Evolutionary conservation across 2,797 vertebrate genomes (phyloP).

Genomic region (Sebastes vulpes): DNA sequence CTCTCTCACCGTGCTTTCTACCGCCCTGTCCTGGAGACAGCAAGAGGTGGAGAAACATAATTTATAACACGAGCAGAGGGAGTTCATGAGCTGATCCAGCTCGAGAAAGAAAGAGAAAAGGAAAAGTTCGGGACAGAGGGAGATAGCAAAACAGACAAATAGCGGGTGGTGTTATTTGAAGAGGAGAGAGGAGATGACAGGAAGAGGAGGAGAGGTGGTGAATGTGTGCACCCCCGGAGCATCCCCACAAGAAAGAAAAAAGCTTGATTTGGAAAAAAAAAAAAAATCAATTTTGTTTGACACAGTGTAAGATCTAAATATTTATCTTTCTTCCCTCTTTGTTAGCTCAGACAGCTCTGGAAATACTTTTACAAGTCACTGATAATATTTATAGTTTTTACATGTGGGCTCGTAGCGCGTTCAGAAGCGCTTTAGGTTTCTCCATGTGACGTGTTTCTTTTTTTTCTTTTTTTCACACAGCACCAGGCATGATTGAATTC

Average conservation of each 20-base stretch:
- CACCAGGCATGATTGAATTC: conserved; percentile 73
- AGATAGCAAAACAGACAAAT: conserved; percentile 28
- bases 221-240: neutral
- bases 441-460: conserved; percentile 38
- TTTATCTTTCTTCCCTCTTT: conserved; percentile 51
- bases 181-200: neutral
- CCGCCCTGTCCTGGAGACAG: conserved; percentile 18
- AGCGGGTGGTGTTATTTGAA: neutral
- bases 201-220: conserved; percentile 6
- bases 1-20: conserved; percentile 16
- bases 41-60: conserved; percentile 24
- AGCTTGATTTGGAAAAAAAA: conserved; percentile 21
- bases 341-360: conserved; percentile 61
- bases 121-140: neutral
- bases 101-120: neutral
- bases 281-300: conserved; percentile 45
- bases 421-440: conserved; percentile 48
- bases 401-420: conserved; percentile 49
- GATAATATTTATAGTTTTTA: conserved; percentile 71
- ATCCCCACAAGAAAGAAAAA: conserved; percentile 22
- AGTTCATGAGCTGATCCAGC: conserved; percentile 17
- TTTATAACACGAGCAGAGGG: conserved; percentile 20
- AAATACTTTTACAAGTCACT: conserved; percentile 61
- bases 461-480: neutral
- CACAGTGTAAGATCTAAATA: conserved; percentile 62